phyloP scores from a whole-genome alignment of 1,140 invertebrate genomes.

The Drosophila cardini region DNA sequence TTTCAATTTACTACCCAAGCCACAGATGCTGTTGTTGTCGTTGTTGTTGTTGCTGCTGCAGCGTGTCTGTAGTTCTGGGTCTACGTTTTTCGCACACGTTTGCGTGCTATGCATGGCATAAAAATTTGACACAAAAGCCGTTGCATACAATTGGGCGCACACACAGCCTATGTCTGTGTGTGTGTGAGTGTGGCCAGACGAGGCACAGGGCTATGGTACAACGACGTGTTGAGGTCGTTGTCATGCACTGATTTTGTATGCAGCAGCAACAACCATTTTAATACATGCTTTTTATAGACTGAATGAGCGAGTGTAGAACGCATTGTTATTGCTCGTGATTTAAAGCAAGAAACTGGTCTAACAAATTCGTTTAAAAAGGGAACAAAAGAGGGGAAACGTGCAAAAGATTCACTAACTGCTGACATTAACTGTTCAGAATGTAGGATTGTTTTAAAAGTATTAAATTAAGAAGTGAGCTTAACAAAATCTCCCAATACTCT shows the following conservation, averaged over 20 bases:
- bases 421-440: too few species aligned
- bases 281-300: constrained; percentile 37
- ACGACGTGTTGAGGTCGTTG: constrained; percentile 60
- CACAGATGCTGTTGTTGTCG: constrained; percentile 42
- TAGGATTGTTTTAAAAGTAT: too few species aligned
- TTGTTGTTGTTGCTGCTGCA: constrained; percentile 48
- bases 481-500: too few species aligned
- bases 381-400: background rate
- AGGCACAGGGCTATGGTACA: constrained; percentile 16
- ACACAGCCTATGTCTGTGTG: constrained; percentile 35
- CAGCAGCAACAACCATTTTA: constrained; percentile 53
- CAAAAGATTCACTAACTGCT: background rate
- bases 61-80: constrained; percentile 55
- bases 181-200: constrained; percentile 20
- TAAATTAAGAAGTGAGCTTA: too few species aligned
- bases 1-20: constrained; percentile 74
- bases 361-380: background rate
- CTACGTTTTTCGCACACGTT: constrained; percentile 65
- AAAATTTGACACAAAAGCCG: constrained; percentile 81
- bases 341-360: background rate
- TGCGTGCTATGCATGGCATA: constrained; percentile 79
- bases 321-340: background rate
- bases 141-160: constrained; percentile 70
- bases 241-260: constrained; percentile 69
- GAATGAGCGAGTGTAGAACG: constrained; percentile 1